Evolutionary conservation across 2,113 vertebrate species (phyloP).

Genomic region (Passer montanus): DNA sequence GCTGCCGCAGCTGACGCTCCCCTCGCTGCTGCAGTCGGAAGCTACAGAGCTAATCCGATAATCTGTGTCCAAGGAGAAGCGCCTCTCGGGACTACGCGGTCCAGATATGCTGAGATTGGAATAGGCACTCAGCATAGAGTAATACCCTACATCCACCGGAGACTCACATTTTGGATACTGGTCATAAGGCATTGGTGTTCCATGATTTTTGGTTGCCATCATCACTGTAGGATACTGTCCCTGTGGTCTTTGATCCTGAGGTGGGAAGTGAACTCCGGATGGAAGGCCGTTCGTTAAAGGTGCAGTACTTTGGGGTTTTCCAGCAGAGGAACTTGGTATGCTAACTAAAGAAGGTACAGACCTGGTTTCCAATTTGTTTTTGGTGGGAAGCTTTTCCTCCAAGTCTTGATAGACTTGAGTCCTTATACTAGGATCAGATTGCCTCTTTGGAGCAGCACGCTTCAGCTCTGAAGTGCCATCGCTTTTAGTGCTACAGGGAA

Average conservation of each 20-base stretch:
- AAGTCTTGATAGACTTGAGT: constrained; percentile 91
- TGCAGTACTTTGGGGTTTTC: constrained; percentile 81
- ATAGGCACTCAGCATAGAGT: constrained; percentile 87
- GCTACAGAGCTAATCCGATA: constrained; percentile 85
- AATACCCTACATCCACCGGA: constrained; percentile 89
- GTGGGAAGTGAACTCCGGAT: constrained; percentile 78
- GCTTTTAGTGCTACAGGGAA: constrained; percentile 84
- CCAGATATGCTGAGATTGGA: constrained; percentile 84
- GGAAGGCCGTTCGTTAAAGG: constrained; percentile 83
- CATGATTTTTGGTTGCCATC: constrained; percentile 83
- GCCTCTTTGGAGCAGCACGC: constrained; percentile 86
- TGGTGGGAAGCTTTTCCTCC: constrained; percentile 92
- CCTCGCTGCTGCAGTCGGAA: constrained; percentile 94
- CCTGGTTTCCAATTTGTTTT: constrained; percentile 86
- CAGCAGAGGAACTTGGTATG: constrained; percentile 73
- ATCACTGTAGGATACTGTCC: constrained; percentile 79
- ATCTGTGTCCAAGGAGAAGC: constrained; percentile 86
- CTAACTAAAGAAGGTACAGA: constrained; percentile 83
- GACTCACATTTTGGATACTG: constrained; percentile 94
- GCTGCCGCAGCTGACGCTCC: constrained; percentile 89
- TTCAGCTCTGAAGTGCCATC: constrained; percentile 80
- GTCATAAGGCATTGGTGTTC: constrained; percentile 82
- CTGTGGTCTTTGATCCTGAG: constrained; percentile 85
- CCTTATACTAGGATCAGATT: constrained; percentile 90
- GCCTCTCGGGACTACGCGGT: constrained; percentile 85